Conservation (phyloP, 2,888 invertebrate genomes). For the Galerucella nymphaeae region DNA sequence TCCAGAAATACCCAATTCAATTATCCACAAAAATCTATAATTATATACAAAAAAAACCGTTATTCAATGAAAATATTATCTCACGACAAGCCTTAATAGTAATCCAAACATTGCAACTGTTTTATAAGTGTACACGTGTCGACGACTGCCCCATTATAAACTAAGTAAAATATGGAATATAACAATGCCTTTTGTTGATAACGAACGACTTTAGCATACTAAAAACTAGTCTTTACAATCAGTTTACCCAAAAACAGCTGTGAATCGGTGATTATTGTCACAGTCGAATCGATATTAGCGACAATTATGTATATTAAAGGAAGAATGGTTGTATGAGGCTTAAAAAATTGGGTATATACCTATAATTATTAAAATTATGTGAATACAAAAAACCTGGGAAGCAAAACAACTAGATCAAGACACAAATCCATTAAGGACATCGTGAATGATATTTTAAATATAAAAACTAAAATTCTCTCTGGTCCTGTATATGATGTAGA, state of each 20-base stretch:
- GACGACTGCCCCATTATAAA: background rate
- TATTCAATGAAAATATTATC: background rate
- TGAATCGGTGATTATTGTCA: background rate
- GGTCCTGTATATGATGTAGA: too few relatives aligned
- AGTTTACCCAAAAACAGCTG: background rate
- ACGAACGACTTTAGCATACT: background rate
- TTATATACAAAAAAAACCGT: background rate
- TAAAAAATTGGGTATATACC: too few relatives aligned
- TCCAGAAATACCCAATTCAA: too few relatives aligned
- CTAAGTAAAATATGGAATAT: background rate
- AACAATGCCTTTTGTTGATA: background rate
- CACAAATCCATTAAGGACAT: too few relatives aligned
- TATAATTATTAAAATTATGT: too few relatives aligned
- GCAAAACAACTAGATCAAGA: too few relatives aligned
- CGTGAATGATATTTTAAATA: too few relatives aligned
- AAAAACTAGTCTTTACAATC: background rate
- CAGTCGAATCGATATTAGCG: background rate
- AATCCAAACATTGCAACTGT: too few relatives aligned
- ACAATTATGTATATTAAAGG: background rate
- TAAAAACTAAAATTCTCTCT: too few relatives aligned
- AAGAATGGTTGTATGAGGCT: too few relatives aligned
- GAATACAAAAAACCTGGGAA: too few relatives aligned
- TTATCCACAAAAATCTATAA: slow-evolving; percentile 49
- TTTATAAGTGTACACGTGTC: background rate
- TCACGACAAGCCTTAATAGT: background rate